Conservation (phyloP, 2,888 invertebrate genomes). For the Maniola hyperantus region DNA sequence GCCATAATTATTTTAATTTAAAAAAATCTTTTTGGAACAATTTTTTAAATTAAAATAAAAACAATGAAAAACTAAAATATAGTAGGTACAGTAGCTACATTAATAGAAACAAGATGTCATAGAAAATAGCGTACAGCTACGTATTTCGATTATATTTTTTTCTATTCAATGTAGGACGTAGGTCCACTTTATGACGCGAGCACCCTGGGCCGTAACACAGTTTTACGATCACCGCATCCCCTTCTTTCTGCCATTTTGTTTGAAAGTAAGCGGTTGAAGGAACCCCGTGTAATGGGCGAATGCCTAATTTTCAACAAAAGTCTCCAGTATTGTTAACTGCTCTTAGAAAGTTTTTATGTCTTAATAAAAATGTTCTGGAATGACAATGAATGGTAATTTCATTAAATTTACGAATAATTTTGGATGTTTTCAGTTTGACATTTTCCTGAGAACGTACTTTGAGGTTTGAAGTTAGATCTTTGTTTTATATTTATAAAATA, state of each 20-base stretch:
- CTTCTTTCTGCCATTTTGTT: conserved; percentile 62
- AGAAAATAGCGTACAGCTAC: conserved; percentile 37
- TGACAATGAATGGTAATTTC: not conserved
- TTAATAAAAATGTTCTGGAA: conserved; percentile 3
- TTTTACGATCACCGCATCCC: conserved; percentile 70
- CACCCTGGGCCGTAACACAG: conserved; percentile 64
- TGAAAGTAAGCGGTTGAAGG: conserved; percentile 52
- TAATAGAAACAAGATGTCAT: conserved; percentile 35
- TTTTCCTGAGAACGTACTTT: too few relatives aligned
- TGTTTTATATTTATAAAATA: too few relatives aligned
- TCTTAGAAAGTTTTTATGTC: conserved; percentile 14
- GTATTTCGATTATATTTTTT: conserved; percentile 56
- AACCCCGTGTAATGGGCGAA: conserved; percentile 26
- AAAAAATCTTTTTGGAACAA: too few relatives aligned
- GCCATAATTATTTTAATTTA: too few relatives aligned
- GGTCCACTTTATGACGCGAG: conserved; percentile 64
- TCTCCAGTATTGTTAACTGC: conserved; percentile 20
- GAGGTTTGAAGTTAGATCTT: too few relatives aligned
- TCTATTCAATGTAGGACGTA: conserved; percentile 50
- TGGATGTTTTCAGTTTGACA: too few relatives aligned
- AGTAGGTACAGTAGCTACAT: too few relatives aligned
- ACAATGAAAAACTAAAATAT: too few relatives aligned
- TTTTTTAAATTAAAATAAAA: too few relatives aligned
- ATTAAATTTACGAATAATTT: too few relatives aligned
- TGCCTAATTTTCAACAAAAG: conserved; percentile 27